These are phyloP conservation scores for Eristalis arbustorum DNA, from an alignment of 2,888 invertebrate genomes.

Conservation along the genomic window DNA sequence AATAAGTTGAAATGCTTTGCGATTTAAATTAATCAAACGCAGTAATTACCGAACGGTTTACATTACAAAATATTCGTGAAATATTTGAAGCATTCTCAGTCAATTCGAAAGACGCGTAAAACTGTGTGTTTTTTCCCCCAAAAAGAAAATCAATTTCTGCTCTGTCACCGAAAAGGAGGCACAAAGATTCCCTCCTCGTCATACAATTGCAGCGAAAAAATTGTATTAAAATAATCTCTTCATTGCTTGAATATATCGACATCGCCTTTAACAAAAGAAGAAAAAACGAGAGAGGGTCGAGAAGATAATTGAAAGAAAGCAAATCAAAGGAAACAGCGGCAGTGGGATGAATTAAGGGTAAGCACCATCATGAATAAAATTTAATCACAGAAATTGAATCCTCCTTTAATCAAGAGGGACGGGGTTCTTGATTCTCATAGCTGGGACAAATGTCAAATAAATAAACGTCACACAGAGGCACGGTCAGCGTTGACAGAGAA, in stretches of 20 bases:
- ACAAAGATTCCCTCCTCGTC: conserved; percentile 18
- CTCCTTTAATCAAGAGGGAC: neutral
- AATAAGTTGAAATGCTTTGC: conserved; percentile 45
- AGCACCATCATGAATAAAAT: conserved; percentile 33
- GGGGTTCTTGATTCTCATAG: conserved; percentile 19
- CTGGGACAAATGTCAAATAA: conserved; percentile 38
- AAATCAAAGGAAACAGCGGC: conserved; percentile 7
- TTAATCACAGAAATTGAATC: conserved; percentile 27
- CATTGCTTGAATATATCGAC: neutral
- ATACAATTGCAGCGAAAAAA: conserved; percentile 33
- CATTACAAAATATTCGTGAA: neutral
- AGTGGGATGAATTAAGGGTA: conserved; percentile 59
- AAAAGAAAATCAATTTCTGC: conserved; percentile 63
- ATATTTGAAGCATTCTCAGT: neutral
- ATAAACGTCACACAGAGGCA: conserved; percentile 11
- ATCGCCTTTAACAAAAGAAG: neutral
- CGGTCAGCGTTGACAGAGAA: neutral
- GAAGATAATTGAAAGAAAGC: neutral
- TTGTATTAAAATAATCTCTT: conserved; percentile 1
- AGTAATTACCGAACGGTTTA: conserved; percentile 1
- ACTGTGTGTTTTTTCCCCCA: conserved; percentile 13
- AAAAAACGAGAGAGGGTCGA: conserved; percentile 2
- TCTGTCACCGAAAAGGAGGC: conserved; percentile 46
- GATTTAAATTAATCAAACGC: conserved; percentile 22
- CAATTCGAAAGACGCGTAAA: conserved; percentile 8